Base-by-base conservation (phyloP, 2,113 vertebrate genomes). In the Strix uralensis region DNA sequence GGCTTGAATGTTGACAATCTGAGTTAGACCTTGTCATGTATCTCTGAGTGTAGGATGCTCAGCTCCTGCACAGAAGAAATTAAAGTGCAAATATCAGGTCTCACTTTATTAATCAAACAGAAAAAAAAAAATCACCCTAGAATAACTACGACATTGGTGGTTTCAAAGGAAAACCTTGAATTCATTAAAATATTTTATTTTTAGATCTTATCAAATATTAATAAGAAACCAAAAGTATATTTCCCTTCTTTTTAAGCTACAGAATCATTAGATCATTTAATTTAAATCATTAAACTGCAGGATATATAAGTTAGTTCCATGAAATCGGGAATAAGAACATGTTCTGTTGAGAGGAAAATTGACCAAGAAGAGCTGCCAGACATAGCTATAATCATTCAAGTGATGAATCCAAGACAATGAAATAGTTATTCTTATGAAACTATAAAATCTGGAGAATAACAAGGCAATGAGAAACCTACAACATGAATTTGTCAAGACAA, bases 21-120 rank as follows among this genome's bases (percentile, higher is more conserved):
- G 16, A 70, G 4, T 5, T 59, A 15, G 14, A 42, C 13, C 6
- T 78, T 87, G 13, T 38, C 20, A 44, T 55, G 9, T n/a, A 26
- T 34, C 6, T 61, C 13, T 47, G 21, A 13, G 0, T 62, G 4
- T 34, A 47, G 1, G 2, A 72, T 46, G 7, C 3, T 34, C 42
- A 74, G 4, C 5, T 79, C 15, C 22, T 65, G n/a, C 40, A 69
- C 6, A 18, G 20, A 75, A 90, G 15, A 7, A 54, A 71, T 81
- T 57, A 58, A 72, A 72, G 55, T 47, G 29, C 6, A 92, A 89
- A 59, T 73, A 65, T 22, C 27, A 70, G 12, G 10, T 79, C 5
- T 74, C 36, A 36, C 54, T 73, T 83, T 91, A 30, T 58, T 67
- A 87, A 58, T 75, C 2, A 57, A 75, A 36, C 2, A 57, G 3